phyloP scores from a whole-genome alignment of 2,888 invertebrate species.

The Nectonema munidae region DNA sequence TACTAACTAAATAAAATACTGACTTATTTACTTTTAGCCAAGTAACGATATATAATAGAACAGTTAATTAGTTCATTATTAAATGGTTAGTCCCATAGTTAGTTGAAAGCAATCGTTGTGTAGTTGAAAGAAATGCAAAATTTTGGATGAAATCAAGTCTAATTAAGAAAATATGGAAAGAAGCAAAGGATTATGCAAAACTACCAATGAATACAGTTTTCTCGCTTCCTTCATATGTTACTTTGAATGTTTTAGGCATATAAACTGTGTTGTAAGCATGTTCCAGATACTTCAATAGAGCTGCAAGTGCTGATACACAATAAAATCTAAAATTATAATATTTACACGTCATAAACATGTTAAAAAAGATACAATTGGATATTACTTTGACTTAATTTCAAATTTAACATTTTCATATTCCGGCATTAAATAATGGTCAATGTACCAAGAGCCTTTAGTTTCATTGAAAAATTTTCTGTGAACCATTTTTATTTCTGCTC shows the following conservation, averaged over 20 bases:
- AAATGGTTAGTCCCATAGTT: too few relatives aligned
- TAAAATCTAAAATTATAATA: constrained; percentile 34
- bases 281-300: constrained; percentile 49
- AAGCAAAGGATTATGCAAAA: constrained; percentile 13
- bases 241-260: constrained; percentile 38
- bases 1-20: too few relatives aligned
- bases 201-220: constrained; percentile 48
- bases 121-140: constrained; percentile 1
- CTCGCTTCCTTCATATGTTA: constrained; percentile 47
- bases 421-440: constrained; percentile 37
- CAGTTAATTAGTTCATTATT: too few relatives aligned
- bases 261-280: constrained; percentile 40
- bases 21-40: too few relatives aligned
- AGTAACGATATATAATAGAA: too few relatives aligned
- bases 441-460: constrained; percentile 35
- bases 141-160: too few relatives aligned
- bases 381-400: constrained; percentile 24
- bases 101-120: not conserved
- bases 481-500: constrained; percentile 34
- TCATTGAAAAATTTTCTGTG: constrained; percentile 47
- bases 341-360: constrained; percentile 29
- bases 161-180: too few relatives aligned
- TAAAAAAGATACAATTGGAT: constrained; percentile 2
- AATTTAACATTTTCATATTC: constrained; percentile 29
- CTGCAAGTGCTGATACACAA: constrained; percentile 47